Evolutionary conservation across 1,140 invertebrate species (phyloP).

Genomic region (Lordiphosa collinella): DNA sequence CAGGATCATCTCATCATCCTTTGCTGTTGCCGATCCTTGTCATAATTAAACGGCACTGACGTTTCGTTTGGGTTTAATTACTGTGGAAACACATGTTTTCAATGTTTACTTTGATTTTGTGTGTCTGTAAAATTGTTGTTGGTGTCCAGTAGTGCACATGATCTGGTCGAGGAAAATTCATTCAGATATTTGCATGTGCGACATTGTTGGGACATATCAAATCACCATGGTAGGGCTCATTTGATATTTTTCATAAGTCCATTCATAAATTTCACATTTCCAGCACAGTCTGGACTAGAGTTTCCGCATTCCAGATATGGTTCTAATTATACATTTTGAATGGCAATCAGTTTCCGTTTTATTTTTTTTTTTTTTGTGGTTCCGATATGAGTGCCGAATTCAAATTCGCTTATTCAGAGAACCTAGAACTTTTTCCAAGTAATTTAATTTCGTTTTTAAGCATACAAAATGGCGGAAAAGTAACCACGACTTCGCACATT

Average conservation of each 20-base stretch:
- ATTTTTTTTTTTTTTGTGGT: too few relatives aligned
- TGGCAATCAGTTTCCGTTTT: too few relatives aligned
- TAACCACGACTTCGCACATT: too few relatives aligned
- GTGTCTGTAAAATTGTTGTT: conserved; percentile 6
- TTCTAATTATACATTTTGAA: neutral
- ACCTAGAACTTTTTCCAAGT: too few relatives aligned
- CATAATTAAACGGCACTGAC: conserved; percentile 14
- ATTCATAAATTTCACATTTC: conserved; percentile 49
- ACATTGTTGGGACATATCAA: conserved; percentile 47
- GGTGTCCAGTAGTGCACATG: conserved; percentile 23
- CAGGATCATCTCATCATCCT: neutral
- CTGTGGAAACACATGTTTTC: conserved; percentile 41
- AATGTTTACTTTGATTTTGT: conserved; percentile 55
- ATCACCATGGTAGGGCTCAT: conserved; percentile 49
- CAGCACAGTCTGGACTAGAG: conserved; percentile 18
- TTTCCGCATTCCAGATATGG: conserved; percentile 57
- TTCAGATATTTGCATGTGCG: conserved; percentile 42
- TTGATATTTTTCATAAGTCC: conserved; percentile 44
- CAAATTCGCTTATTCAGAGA: too few relatives aligned
- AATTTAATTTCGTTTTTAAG: too few relatives aligned
- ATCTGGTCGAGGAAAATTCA: conserved; percentile 28
- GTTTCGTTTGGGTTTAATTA: conserved; percentile 42
- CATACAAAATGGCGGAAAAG: too few relatives aligned
- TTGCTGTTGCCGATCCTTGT: conserved; percentile 37
- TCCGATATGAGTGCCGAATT: too few relatives aligned